phyloP scores from a whole-genome alignment of 2,888 invertebrate species.

The Chelonus formosanus region DNA sequence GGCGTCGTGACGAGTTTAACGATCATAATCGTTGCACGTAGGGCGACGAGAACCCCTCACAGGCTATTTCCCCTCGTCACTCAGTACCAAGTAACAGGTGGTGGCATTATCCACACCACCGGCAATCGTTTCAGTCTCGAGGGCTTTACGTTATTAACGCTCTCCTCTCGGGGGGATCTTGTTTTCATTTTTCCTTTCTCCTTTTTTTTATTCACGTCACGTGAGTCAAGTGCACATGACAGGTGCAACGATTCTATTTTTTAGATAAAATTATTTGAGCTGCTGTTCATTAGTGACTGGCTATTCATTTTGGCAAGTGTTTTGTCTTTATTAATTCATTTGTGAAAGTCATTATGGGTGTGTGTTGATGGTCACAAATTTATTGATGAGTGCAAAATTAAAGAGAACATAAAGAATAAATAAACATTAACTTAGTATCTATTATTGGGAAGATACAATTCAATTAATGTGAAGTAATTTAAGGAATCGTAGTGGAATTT shows the following conservation, averaged over 20 bases:
- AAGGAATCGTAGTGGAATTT: too few species aligned
- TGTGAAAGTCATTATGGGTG: too few species aligned
- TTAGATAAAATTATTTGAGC: neutral
- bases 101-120: constrained; percentile 27
- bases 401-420: too few species aligned
- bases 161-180: constrained; percentile 12
- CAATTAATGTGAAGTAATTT: too few species aligned
- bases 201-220: neutral
- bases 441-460: too few species aligned
- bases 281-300: too few species aligned
- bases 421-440: too few species aligned
- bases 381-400: too few species aligned
- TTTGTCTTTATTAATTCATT: too few species aligned
- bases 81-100: constrained; percentile 23
- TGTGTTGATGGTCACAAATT: too few species aligned
- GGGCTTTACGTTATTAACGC: constrained; percentile 28
- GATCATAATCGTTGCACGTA: constrained; percentile 21
- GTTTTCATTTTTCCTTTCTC: constrained; percentile 14
- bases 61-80: constrained; percentile 20
- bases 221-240: neutral
- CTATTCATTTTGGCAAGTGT: too few species aligned
- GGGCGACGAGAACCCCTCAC: constrained; percentile 10
- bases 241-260: neutral
- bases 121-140: constrained; percentile 19
- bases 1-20: constrained; percentile 19